Evolutionary conservation across 2,888 invertebrate genomes (phyloP).

Genomic region (Pristionchus japonicus): DNA sequence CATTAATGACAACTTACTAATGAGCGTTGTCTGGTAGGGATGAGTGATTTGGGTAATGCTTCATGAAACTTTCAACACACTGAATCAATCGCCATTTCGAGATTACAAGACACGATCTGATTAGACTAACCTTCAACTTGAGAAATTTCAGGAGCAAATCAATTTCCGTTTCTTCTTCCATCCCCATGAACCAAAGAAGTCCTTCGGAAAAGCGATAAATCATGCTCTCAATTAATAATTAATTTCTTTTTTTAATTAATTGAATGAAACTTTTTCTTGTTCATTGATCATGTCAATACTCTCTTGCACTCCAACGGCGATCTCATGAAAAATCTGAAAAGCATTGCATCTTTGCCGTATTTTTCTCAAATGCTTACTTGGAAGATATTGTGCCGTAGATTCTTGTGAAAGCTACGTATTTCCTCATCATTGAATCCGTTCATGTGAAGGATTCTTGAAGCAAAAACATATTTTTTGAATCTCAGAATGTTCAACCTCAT

Average conservation of each 20-base stretch:
- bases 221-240: neutral
- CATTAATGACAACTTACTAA: conserved; percentile 46
- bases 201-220: neutral
- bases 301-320: neutral
- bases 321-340: conserved; percentile 30
- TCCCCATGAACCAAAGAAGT: neutral
- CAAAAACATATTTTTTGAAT: neutral
- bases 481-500: neutral
- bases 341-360: neutral
- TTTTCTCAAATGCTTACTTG: neutral
- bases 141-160: neutral
- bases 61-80: conserved; percentile 5
- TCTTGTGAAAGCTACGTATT: neutral
- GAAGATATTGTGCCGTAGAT: neutral
- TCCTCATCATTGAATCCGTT: neutral
- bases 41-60: conserved; percentile 43
- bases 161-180: neutral
- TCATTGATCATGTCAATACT: neutral
- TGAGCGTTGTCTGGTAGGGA: conserved; percentile 55
- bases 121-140: neutral
- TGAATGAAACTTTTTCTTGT: neutral
- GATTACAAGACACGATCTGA: neutral
- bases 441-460: neutral
- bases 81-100: neutral
- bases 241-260: neutral